Conservation (phyloP, 2,888 invertebrate genomes). For the Pachliopta kotzebuea region DNA sequence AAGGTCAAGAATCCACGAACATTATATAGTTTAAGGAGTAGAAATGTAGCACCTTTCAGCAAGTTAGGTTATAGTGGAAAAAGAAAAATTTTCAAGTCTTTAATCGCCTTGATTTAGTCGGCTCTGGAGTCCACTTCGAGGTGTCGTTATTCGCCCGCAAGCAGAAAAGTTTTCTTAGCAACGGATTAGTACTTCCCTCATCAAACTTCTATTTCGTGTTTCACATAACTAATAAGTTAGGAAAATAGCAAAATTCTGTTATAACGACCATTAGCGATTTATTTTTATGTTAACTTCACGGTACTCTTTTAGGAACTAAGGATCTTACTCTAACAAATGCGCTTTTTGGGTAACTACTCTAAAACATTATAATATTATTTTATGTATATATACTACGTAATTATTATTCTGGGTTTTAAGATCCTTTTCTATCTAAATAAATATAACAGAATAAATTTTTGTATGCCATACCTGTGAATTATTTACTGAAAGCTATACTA, state of each 20-base stretch:
- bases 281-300: too few relatives aligned
- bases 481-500: neutral
- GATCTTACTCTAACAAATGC: too few relatives aligned
- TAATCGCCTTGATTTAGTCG: conserved; percentile 21
- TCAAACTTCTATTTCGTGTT: conserved; percentile 19
- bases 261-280: neutral
- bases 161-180: conserved; percentile 21
- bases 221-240: neutral
- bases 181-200: conserved; percentile 16
- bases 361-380: too few relatives aligned
- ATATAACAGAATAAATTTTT: too few relatives aligned
- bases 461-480: neutral
- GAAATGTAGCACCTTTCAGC: conserved; percentile 5
- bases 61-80: conserved; percentile 7
- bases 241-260: neutral
- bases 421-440: too few relatives aligned
- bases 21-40: too few relatives aligned
- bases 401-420: too few relatives aligned
- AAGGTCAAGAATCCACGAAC: too few relatives aligned
- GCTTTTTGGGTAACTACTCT: too few relatives aligned
- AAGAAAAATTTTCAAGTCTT: conserved; percentile 24
- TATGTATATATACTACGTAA: too few relatives aligned
- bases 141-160: conserved; percentile 3
- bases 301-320: too few relatives aligned
- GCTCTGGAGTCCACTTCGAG: conserved; percentile 17